These are phyloP conservation scores for Nycteola revayana DNA, from an alignment of 2,888 invertebrate genomes.

Conservation along the genomic window DNA sequence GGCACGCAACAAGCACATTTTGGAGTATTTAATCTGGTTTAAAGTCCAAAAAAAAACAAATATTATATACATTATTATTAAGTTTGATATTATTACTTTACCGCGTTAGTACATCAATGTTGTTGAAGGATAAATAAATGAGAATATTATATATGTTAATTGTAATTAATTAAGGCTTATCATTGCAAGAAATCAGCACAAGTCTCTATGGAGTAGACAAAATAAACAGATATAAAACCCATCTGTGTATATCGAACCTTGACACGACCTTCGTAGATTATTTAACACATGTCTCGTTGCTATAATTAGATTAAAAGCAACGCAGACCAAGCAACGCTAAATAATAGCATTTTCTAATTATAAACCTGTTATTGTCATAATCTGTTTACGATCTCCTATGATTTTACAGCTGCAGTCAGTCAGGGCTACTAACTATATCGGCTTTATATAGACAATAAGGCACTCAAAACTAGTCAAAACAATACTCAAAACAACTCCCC, in stretches of 20 bases:
- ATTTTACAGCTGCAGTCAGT: conserved; percentile 28
- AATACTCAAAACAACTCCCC: too few relatives aligned
- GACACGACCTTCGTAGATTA: conserved; percentile 34
- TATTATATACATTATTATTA: too few relatives aligned
- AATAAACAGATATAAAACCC: conserved; percentile 23
- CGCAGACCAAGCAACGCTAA: conserved; percentile 33
- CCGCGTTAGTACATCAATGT: too few relatives aligned
- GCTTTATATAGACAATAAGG: conserved; percentile 9
- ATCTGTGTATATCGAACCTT: conserved; percentile 33
- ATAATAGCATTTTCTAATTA: conserved; percentile 39
- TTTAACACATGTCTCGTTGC: conserved; percentile 34
- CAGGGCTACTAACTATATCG: conserved; percentile 16
- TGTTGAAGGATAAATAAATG: too few relatives aligned
- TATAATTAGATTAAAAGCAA: conserved; percentile 38
- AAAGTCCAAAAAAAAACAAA: too few relatives aligned
- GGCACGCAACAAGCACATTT: too few relatives aligned
- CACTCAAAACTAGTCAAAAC: too few relatives aligned
- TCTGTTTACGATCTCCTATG: conserved; percentile 31
- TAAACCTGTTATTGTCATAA: conserved; percentile 37
- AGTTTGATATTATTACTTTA: too few relatives aligned
- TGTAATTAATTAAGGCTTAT: too few relatives aligned
- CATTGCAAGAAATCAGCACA: too few relatives aligned
- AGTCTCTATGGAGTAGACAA: conserved; percentile 3
- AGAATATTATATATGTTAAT: too few relatives aligned
- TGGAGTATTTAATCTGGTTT: too few relatives aligned